These are phyloP conservation scores for Drosophila kanapiae DNA, from an alignment of 1,140 invertebrate species.

Conservation along the genomic window DNA sequence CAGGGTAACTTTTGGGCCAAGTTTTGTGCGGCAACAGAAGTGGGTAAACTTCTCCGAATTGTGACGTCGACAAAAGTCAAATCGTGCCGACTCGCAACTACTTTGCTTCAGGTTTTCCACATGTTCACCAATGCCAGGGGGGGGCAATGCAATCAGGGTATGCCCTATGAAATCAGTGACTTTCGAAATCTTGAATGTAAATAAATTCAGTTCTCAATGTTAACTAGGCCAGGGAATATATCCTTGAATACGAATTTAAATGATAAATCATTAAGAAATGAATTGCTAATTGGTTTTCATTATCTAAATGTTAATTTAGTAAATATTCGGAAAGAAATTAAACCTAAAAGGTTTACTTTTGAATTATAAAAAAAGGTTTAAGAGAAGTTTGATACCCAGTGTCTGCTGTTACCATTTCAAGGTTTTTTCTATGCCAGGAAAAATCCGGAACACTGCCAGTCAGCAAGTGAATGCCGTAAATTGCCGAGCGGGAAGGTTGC, in stretches of 20 bases:
- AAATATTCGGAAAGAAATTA: not conserved
- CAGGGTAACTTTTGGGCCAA: slow-evolving; percentile 61
- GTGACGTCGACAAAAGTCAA: slow-evolving; percentile 79
- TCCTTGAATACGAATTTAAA: no score
- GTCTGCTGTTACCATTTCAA: not conserved
- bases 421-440: not conserved
- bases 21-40: slow-evolving; percentile 58
- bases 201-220: not conserved
- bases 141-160: slow-evolving; percentile 6
- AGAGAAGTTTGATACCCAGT: not conserved
- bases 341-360: not conserved
- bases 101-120: slow-evolving; percentile 13
- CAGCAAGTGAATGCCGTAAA: slow-evolving; percentile 52
- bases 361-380: not conserved
- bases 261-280: no score
- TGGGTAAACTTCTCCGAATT: slow-evolving; percentile 71
- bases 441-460: slow-evolving; percentile 12
- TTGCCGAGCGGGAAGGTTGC: slow-evolving; percentile 18
- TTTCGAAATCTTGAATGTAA: not conserved
- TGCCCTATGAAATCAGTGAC: not conserved
- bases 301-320: no score
- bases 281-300: no score
- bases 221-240: not conserved
- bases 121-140: not conserved
- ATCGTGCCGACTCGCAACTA: slow-evolving; percentile 55